phyloP scores from a whole-genome alignment of 2,888 invertebrate genomes.

The Phortica magna region DNA sequence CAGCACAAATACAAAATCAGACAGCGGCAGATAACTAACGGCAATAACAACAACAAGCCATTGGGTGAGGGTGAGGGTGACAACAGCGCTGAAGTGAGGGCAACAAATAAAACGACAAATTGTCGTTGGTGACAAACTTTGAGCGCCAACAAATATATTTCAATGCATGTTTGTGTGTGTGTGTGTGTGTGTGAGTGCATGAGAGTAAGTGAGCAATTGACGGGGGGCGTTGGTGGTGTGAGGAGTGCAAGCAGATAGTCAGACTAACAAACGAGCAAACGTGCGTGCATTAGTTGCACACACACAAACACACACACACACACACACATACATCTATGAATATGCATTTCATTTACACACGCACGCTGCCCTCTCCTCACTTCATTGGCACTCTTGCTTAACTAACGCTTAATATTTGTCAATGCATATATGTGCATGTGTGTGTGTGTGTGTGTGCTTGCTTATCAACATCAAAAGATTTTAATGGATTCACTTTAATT shows the following conservation, averaged over 20 bases:
- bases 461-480: constrained; percentile 28
- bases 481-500: constrained; percentile 35
- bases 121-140: neutral
- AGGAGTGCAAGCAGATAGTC: no score
- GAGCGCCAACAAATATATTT: neutral
- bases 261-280: no score
- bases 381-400: no score
- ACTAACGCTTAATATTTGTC: no score
- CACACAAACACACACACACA: neutral
- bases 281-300: neutral
- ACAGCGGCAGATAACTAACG: neutral
- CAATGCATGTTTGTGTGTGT: constrained; percentile 5
- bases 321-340: neutral
- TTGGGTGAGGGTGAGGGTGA: no score
- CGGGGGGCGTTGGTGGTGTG: no score
- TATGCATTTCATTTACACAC: neutral
- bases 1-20: neutral
- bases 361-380: no score
- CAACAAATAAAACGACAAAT: constrained; percentile 25
- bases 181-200: neutral
- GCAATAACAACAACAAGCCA: neutral
- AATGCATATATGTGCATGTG: neutral
- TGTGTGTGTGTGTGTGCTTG: constrained; percentile 19
- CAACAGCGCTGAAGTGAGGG: neutral
- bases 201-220: no score